Evolutionary conservation across 2,113 vertebrate species (phyloP), one percentile per base, ranked within the genome.

Genomic region (Petroica traversi): DNA sequence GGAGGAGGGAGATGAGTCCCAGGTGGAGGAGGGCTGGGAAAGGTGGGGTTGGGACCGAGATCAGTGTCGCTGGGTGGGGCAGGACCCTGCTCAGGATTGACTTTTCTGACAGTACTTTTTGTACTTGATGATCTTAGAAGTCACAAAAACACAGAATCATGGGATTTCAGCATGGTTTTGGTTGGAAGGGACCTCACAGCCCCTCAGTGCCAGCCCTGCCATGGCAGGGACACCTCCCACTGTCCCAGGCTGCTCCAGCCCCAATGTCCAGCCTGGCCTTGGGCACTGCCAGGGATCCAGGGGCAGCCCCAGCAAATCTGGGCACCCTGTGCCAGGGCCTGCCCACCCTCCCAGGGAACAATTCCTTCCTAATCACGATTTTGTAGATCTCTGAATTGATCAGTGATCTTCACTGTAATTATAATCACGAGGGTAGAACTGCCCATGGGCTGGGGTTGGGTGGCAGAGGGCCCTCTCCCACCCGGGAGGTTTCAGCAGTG

Each of bases 361-460:
- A 66, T 52, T 52, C 14, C 45, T 51, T 2, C 38, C 68, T 1
- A 10, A 14, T 29, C 4, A 5, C 4, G 23, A 8, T 29, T 45
- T 28, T 38, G 36, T 28, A 28, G 43, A 8, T 38, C 2, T 2
- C 4, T 38, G 19, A 20, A 73, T 58, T 28, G 31, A 43, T 19
- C 36, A 28, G 0, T 28, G 58, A 24, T 9, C 8, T 36, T 11
- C 59, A 28, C 2, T 0, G 2, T 11, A 9, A n/a, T 36, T 8
- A 12, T 2, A 22, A 25, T 12, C 18, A 9, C 0, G 15, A 4
- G 1, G 11, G 40, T 5, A 8, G 49, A 15, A 5, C 25, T 61
- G 63, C 63, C 73, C 43, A 0, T 0, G 54, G 67, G 58, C 51
- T 12, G 74, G 59, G 18, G 38, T 0, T 2, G 7, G 46, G 36